Percentiles rank a stretch among this genome's conserved stretches.
Evolutionary conservation across 30 jellyfish, hydroid and myxozoan species (phyloP).

Genomic region (Aurelia aurita): DNA sequence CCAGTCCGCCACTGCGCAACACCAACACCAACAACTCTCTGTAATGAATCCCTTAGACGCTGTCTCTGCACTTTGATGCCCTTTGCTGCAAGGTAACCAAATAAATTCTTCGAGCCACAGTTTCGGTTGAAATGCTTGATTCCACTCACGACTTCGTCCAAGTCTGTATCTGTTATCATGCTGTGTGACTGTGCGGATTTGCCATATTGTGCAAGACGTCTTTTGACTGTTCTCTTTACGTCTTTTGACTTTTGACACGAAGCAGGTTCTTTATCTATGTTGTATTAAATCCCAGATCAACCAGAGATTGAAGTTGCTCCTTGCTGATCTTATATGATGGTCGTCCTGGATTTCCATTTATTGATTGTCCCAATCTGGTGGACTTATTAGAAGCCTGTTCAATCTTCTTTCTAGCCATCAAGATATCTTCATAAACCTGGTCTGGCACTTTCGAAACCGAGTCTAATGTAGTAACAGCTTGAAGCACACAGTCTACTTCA

Average conservation of each 20-base stretch:
- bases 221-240: slow-evolving; percentile 32
- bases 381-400: not conserved
- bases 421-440: not conserved
- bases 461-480: too few species aligned
- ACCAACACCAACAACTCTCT: slow-evolving; percentile 13
- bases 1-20: too few species aligned
- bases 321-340: slow-evolving; percentile 40
- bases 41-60: not conserved
- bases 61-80: slow-evolving; percentile 15
- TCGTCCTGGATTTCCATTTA: slow-evolving; percentile 11
- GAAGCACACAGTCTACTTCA: too few species aligned
- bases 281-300: slow-evolving; percentile 34
- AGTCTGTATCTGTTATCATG: slow-evolving; percentile 26
- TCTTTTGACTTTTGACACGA: slow-evolving; percentile 25
- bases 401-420: not conserved
- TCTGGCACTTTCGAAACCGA: too few species aligned
- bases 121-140: slow-evolving; percentile 23
- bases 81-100: slow-evolving; percentile 30
- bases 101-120: slow-evolving; percentile 31
- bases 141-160: slow-evolving; percentile 14
- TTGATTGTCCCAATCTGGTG: not conserved
- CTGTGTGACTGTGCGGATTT: slow-evolving; percentile 28
- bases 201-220: slow-evolving; percentile 39
- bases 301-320: slow-evolving; percentile 10
- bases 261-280: slow-evolving; percentile 33